phyloP scores from a whole-genome alignment of 2,113 vertebrate species.

The Tupaia chinensis region DNA sequence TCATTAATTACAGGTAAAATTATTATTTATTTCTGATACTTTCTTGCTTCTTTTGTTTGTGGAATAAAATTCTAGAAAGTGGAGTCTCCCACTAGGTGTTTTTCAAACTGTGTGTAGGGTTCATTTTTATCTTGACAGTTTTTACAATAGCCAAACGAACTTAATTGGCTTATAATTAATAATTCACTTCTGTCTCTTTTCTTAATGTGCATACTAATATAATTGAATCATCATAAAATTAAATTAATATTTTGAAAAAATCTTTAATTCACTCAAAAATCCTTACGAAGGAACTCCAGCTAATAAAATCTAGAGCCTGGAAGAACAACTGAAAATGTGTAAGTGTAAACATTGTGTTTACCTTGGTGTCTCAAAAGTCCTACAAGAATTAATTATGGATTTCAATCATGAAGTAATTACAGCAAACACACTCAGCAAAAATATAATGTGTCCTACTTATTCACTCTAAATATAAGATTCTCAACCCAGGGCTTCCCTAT shows the following conservation, averaged over 20 bases:
- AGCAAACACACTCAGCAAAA: not conserved
- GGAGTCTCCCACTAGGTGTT: not conserved
- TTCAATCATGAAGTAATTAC: not conserved
- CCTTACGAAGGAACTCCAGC: not conserved
- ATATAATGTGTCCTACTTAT: not conserved
- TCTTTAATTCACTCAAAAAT: not conserved
- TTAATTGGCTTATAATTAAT: not conserved
- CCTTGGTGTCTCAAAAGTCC: not conserved
- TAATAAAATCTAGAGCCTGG: not conserved
- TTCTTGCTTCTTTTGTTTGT: not conserved
- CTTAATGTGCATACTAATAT: not conserved
- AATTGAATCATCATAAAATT: not conserved
- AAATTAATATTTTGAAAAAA: slow-evolving; percentile 7
- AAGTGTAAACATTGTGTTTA: not conserved
- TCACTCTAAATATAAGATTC: not conserved
- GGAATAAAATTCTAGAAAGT: not conserved
- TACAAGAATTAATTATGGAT: not conserved
- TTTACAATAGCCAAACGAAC: not conserved
- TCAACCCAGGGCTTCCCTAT: too few species aligned
- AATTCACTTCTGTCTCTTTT: not conserved
- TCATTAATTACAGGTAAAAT: not conserved
- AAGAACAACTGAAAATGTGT: not conserved
- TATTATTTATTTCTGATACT: not conserved
- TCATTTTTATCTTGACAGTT: not conserved
- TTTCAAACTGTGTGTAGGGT: not conserved